Base-by-base conservation (phyloP, 1,140 invertebrate species). In the Trinorchestia longiramus region DNA sequence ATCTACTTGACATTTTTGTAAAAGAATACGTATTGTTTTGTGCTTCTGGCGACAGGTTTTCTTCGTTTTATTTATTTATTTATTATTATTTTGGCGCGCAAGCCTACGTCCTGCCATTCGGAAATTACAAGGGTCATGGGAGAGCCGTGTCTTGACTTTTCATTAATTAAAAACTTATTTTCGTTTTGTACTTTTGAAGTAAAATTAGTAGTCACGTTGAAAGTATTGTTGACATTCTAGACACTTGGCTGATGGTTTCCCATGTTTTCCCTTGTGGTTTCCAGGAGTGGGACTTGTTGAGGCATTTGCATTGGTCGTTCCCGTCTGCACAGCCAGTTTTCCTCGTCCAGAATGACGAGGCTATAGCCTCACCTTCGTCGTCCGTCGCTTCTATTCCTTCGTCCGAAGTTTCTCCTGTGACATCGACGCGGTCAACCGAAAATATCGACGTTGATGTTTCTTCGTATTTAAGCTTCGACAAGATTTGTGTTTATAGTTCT, bases 131-230 rank as follows among this genome's bases (percentile, higher is more conserved):
- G 92, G 92, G 44, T n/a, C 92, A 94, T 94, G 92, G 92, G 92
- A 94, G 92, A 94, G 92, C 92, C 92, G 92, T 94, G 92, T 94
- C 92, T 94, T 94, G 44, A 94, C 92, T 94, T 90, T 90, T 94
- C 43, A 94, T 43, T 8, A 94, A 91, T 36, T 91, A 41, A 91
- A 91, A 43, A 43, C 41, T 36, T 91, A 77, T 77, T 77, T 77
- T 90, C 8, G 11, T 41, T 90, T 42, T 43, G n/a, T 90, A 90
- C 8, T 90, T 41, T 43, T 43, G 88, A 90, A 43, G 92, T 45
- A 94, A 45, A 94, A 94, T 94, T 94, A 45, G n/a, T n/a, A n/a
- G 92, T 45, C 43, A 43, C 40, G 3, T 94, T 94, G 92, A 77
- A 77, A 77, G 62, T 77, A 23, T 77, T 77, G n/a, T 90, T 90